These are phyloP conservation scores for Prietella phreatophila DNA, from an alignment of 2,113 vertebrate genomes.

Conservation along the genomic window DNA sequence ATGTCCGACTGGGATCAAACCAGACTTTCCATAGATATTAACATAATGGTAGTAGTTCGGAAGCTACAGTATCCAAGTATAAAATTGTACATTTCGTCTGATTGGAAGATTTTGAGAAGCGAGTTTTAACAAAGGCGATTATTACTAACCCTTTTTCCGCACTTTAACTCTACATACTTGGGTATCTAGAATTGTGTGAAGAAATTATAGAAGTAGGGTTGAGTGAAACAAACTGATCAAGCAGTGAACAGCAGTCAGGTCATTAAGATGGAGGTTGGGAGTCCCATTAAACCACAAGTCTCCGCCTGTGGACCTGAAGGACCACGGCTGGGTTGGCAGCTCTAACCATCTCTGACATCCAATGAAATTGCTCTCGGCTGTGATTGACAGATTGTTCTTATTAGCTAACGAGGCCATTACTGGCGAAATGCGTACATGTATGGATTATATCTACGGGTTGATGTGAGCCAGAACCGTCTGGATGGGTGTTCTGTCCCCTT, in stretches of 20 bases:
- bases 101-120: background rate
- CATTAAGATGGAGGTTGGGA: background rate
- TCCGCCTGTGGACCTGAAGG: background rate
- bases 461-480: background rate
- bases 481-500: background rate
- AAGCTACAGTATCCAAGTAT: background rate
- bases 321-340: background rate
- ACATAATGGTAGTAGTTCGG: background rate
- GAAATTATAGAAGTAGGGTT: background rate
- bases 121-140: background rate
- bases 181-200: too few relatives aligned
- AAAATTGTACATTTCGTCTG: background rate
- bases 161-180: background rate
- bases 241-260: background rate
- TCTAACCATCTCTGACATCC: background rate
- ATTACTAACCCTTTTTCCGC: background rate
- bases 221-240: background rate
- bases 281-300: background rate
- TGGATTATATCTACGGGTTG: background rate
- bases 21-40: background rate
- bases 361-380: background rate
- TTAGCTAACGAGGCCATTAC: background rate
- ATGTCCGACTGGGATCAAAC: background rate
- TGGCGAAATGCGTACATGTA: background rate
- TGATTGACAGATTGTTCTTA: background rate